Evolutionary conservation across 2,888 invertebrate species (phyloP).

Genomic region (Drosophila prostipennis): DNA sequence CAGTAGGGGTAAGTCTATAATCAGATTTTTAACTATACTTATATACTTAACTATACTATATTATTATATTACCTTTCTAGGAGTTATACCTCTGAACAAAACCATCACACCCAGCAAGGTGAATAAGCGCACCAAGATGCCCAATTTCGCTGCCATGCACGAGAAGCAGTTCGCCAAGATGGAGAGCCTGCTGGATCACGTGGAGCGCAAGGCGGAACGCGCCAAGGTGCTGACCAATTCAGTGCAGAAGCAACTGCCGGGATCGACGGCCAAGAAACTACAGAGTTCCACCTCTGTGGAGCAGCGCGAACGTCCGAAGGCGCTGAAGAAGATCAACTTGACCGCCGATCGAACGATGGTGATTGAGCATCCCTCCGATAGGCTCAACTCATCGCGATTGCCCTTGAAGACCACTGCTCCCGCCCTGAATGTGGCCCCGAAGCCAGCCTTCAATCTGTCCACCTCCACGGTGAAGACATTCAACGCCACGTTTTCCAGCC

Average conservation of each 20-base stretch:
- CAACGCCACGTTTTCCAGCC: slow-evolving; percentile 10
- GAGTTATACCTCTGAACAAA: slow-evolving; percentile 8
- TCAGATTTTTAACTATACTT: rapidly evolving
- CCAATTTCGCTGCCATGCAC: slow-evolving; percentile 89
- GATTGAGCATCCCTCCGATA: neutral
- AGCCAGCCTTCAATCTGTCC: slow-evolving; percentile 63
- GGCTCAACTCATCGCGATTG: slow-evolving; percentile 3
- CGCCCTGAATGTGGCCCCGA: slow-evolving; percentile 21
- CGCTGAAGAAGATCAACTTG: slow-evolving; percentile 63
- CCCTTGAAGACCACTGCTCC: slow-evolving; percentile 20
- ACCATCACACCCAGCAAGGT: slow-evolving; percentile 56
- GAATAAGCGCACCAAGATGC: slow-evolving; percentile 85
- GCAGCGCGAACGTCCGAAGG: slow-evolving; percentile 45
- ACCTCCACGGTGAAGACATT: slow-evolving; percentile 41
- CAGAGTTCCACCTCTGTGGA: neutral
- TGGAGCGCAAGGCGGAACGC: slow-evolving; percentile 84
- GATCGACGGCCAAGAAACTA: slow-evolving; percentile 32
- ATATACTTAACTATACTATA: too few species aligned
- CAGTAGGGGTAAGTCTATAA: slow-evolving; percentile 56
- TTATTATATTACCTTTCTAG: too few species aligned
- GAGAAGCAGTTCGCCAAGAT: slow-evolving; percentile 87
- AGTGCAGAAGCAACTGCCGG: slow-evolving; percentile 45
- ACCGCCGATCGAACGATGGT: slow-evolving; percentile 1
- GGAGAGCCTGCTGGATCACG: slow-evolving; percentile 88
- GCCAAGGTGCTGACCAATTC: slow-evolving; percentile 79